Evolutionary conservation across 1,140 invertebrate species (phyloP).

Genomic region (Platorchestia sp.): DNA sequence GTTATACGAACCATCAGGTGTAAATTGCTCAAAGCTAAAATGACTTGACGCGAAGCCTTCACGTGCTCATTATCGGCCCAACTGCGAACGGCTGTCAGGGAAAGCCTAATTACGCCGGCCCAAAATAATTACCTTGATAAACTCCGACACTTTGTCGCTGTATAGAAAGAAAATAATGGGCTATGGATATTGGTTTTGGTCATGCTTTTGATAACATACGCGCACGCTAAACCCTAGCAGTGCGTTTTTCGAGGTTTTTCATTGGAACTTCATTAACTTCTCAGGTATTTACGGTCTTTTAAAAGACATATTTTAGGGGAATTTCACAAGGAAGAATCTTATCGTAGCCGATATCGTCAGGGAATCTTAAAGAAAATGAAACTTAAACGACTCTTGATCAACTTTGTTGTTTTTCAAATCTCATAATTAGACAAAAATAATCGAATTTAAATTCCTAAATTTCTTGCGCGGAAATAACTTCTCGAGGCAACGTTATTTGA

Average conservation of each 20-base stretch:
- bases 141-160: constrained; percentile 14
- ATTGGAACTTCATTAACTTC: neutral
- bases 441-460: no score
- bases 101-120: neutral
- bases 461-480: no score
- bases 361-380: no score
- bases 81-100: neutral
- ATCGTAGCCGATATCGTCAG: neutral
- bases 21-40: neutral
- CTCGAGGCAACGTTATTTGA: no score
- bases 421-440: no score
- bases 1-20: neutral
- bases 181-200: neutral
- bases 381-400: no score
- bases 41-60: neutral
- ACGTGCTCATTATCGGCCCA: constrained; percentile 13
- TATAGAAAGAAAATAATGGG: neutral
- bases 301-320: neutral
- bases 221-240: neutral
- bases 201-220: neutral
- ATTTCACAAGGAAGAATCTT: neutral
- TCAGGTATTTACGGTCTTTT: neutral
- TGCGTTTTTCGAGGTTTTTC: neutral
- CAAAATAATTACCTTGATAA: constrained; percentile 25
- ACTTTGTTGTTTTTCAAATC: no score